Conservation (phyloP, 2,113 vertebrate genomes). For the Microtus ochrogaster region DNA sequence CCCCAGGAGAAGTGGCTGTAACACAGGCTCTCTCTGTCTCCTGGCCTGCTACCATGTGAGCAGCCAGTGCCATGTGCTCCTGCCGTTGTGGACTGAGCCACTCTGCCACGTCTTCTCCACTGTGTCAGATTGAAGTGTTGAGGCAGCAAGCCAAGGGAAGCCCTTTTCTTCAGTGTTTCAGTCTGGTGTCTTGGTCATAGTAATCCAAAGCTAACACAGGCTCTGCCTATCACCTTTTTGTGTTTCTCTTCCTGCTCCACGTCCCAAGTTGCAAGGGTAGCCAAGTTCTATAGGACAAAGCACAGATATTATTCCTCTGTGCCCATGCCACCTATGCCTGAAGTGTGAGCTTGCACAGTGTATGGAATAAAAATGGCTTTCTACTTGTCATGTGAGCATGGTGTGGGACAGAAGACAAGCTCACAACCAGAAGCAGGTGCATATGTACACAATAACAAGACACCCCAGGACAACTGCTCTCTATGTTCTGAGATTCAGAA, state of each 20-base stretch:
- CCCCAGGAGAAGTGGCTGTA: neutral
- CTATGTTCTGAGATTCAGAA: neutral
- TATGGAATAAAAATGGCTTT: neutral
- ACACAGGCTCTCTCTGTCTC: neutral
- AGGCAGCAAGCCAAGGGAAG: neutral
- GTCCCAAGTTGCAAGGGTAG: neutral
- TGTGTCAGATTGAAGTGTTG: neutral
- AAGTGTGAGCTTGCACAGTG: neutral
- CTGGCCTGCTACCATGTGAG: neutral
- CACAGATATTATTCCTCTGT: neutral
- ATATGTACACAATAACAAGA: neutral
- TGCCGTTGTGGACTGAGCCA: neutral
- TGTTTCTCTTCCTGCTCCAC: no score
- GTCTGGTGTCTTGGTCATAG: neutral
- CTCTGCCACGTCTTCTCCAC: no score
- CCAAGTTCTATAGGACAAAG: neutral
- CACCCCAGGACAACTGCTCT: neutral
- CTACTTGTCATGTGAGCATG: neutral
- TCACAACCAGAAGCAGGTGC: neutral
- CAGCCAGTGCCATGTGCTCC: neutral
- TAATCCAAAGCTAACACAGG: neutral
- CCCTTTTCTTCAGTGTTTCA: neutral
- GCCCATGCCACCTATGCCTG: neutral
- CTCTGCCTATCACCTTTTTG: neutral
- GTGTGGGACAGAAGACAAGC: neutral